Conservation (phyloP, 2,113 vertebrate species). For the Notechis scutatus region DNA sequence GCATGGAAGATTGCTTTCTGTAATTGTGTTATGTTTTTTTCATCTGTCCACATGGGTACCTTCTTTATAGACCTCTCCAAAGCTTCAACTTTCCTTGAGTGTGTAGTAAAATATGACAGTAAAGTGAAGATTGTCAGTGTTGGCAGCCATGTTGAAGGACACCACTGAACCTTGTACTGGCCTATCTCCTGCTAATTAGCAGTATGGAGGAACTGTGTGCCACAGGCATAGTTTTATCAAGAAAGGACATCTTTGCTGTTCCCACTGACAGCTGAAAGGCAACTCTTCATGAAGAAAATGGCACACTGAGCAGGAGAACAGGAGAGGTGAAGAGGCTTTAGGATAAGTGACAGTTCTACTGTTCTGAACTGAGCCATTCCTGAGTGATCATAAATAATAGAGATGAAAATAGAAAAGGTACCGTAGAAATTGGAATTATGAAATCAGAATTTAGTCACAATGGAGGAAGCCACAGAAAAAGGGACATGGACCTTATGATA, state of each 20-base stretch:
- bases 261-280: slow-evolving; percentile 67
- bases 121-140: slow-evolving; percentile 78
- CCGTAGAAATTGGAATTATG: slow-evolving; percentile 35
- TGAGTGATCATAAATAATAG: slow-evolving; percentile 53
- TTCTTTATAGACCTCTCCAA: slow-evolving; percentile 30
- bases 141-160: slow-evolving; percentile 81
- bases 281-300: slow-evolving; percentile 46
- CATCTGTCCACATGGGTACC: slow-evolving; percentile 15
- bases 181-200: slow-evolving; percentile 83
- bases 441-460: slow-evolving; percentile 6
- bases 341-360: slow-evolving; percentile 60
- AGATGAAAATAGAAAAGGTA: slow-evolving; percentile 44
- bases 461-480: slow-evolving; percentile 46
- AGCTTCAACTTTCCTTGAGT: slow-evolving; percentile 73
- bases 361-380: slow-evolving; percentile 52
- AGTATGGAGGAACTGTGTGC: slow-evolving; percentile 77
- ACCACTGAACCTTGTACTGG: slow-evolving; percentile 74
- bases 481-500: slow-evolving; percentile 33
- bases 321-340: slow-evolving; percentile 41
- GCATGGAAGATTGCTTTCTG: background rate
- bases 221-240: slow-evolving; percentile 73
- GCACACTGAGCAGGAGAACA: slow-evolving; percentile 7
- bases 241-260: slow-evolving; percentile 73
- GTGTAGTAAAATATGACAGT: slow-evolving; percentile 82
- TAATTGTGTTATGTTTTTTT: slow-evolving; percentile 22